phyloP scores from a whole-genome alignment of 2,113 vertebrate genomes.

The Carassius carassius region DNA sequence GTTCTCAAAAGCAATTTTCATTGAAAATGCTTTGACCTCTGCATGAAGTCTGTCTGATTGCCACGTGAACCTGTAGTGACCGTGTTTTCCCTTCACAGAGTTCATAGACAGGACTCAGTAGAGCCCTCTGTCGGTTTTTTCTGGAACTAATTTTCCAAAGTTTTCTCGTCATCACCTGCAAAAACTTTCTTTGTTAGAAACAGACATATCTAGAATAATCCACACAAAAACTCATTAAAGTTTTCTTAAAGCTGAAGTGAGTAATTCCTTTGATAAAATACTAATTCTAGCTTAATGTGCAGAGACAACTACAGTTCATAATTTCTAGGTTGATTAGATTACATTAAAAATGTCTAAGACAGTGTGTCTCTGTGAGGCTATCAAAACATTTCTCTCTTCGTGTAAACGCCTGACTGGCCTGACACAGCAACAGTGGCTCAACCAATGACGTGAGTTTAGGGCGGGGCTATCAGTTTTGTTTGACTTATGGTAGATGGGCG shows the following conservation, averaged over 20 bases:
- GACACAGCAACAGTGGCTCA: background rate
- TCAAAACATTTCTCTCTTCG: no score
- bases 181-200: background rate
- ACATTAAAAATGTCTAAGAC: no score
- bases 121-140: conserved; percentile 69
- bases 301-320: no score
- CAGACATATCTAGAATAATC: background rate
- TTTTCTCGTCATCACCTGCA: background rate
- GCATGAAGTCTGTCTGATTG: conserved; percentile 41
- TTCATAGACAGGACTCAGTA: conserved; percentile 58
- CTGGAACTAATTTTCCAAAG: conserved; percentile 50
- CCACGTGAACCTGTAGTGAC: conserved; percentile 56
- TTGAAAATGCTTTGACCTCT: conserved; percentile 6
- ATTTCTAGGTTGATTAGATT: no score
- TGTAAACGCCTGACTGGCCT: no score
- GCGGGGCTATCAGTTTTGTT: background rate
- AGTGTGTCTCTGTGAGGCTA: no score
- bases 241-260: background rate
- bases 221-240: background rate
- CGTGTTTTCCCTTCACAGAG: conserved; percentile 56
- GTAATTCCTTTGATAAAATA: background rate
- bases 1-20: background rate
- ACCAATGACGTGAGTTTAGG: background rate
- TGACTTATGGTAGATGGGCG: background rate
- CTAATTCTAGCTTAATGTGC: background rate